Conservation (phyloP, 2,797 vertebrate species). For the Pantherophis alleghaniensis region DNA sequence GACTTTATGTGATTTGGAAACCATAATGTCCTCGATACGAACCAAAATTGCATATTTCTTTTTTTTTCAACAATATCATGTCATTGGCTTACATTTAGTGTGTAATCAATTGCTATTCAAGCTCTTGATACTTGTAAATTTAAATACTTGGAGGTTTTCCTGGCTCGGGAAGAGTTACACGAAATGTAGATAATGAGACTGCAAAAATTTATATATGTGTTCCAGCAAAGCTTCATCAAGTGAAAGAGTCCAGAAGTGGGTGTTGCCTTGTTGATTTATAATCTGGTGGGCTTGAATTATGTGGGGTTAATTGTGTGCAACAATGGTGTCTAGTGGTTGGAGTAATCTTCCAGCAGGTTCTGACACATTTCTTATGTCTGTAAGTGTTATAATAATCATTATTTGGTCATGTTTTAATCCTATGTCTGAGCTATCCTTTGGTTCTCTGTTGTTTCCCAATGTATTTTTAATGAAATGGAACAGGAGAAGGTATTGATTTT, state of each 20-base stretch:
- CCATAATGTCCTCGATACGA: not conserved
- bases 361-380: not conserved
- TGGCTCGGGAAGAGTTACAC: not conserved
- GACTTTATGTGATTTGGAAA: not conserved
- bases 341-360: not conserved
- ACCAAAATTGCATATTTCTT: not conserved
- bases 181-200: not conserved
- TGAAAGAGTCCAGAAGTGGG: not conserved
- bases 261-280: not conserved
- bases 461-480: not conserved
- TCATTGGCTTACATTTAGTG: not conserved
- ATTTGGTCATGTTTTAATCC: not conserved
- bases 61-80: not conserved
- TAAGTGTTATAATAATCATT: not conserved
- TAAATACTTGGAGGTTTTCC: not conserved
- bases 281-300: not conserved
- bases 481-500: not conserved
- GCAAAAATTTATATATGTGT: not conserved
- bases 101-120: not conserved
- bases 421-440: not conserved
- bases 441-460: not conserved
- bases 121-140: not conserved
- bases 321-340: not conserved
- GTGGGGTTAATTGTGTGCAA: not conserved
- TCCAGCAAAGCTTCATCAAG: not conserved